phyloP scores from a whole-genome alignment of 2,888 invertebrate species.

The Pyrgus malvae region DNA sequence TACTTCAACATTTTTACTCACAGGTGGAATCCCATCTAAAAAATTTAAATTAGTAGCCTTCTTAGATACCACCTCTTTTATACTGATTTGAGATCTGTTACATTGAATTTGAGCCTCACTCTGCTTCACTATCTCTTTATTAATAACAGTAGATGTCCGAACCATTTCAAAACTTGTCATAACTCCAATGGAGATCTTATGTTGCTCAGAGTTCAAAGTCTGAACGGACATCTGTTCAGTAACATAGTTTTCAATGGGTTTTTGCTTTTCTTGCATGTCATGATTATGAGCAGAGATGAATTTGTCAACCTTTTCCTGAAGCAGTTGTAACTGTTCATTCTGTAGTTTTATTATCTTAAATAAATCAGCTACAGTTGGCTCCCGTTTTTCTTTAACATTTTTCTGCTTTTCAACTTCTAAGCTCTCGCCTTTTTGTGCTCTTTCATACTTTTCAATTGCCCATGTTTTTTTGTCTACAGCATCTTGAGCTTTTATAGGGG shows the following conservation, averaged over 20 bases:
- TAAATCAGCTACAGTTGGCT: constrained; percentile 82
- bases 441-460: constrained; percentile 62
- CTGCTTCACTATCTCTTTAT: constrained; percentile 63
- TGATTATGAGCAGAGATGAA: constrained; percentile 57
- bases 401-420: constrained; percentile 57
- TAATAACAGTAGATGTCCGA: constrained; percentile 70
- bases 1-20: constrained; percentile 34
- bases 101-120: constrained; percentile 69
- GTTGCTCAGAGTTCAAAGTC: constrained; percentile 60
- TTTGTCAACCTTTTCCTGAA: constrained; percentile 85
- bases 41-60: constrained; percentile 60
- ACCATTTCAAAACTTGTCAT: constrained; percentile 88
- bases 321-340: constrained; percentile 84
- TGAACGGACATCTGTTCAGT: constrained; percentile 57
- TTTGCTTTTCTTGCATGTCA: constrained; percentile 39
- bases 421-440: constrained; percentile 46
- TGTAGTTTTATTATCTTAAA: constrained; percentile 85
- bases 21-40: constrained; percentile 67
- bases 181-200: constrained; percentile 85
- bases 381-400: constrained; percentile 65
- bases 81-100: constrained; percentile 68
- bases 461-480: constrained; percentile 64
- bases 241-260: constrained; percentile 47
- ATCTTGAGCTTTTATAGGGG: constrained; percentile 41
- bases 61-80: constrained; percentile 63